Evolutionary conservation across 2,888 invertebrate species (phyloP), one percentile per base, ranked within the genome.

Genomic region (Ectropis crepuscularia): DNA sequence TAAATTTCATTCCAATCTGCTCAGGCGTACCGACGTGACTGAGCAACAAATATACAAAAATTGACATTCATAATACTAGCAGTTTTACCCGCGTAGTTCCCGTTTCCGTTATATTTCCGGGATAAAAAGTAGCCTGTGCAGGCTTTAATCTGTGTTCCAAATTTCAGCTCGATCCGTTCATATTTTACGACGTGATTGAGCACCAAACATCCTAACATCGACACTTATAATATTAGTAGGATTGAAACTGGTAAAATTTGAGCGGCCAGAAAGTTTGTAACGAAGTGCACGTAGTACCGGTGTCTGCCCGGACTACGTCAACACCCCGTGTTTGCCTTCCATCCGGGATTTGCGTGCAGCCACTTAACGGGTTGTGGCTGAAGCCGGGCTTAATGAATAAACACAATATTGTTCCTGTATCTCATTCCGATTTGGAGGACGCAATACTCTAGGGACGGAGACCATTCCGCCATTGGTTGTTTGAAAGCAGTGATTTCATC

Each of bases 261-360:
- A 28, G 16, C 7, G 16, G 51, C 41, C 6, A 28, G 12, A n/a
- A 51, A 51, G 6, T 42, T 12, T 54, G 37, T 6, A 38, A 9
- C 9, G 6, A 16, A 46, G 9, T 54, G 2, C n/a, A 55, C 54
- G 9, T 38, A 38, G 46, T 39, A 38, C 54, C 39, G 12, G 42
- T 5, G 28, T 37, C 38, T 16, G 51, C 48, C 65, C 67, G 72
- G 66, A 67, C 71, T 68, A 63, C 70, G 77, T 73, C 73, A 79
- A 80, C 79, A 78, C 49, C 5, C 41, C 28, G 58, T 85, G 84
- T 86, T 87, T 85, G 80, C 72, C 69, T 87, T 87, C 71, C 81
- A 87, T 86, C 74, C 74, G 77, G 85, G 80, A 46, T 85, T 84
- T 79, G 75, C 74, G 67, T 53, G 61, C 55, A 68, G 71, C 63